phyloP scores from a whole-genome alignment of 2,113 vertebrate species.

The Vimba vimba region DNA sequence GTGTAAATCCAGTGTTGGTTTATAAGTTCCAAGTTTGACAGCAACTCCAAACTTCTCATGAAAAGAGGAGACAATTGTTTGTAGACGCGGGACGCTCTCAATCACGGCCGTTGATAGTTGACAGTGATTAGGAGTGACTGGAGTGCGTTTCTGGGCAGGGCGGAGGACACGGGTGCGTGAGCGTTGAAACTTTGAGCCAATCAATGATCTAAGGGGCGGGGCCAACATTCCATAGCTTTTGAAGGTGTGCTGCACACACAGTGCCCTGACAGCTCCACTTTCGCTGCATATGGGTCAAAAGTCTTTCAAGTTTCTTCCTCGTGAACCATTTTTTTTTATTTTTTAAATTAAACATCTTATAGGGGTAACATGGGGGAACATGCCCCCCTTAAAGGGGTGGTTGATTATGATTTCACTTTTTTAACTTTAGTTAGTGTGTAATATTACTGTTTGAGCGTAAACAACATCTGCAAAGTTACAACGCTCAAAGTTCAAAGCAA shows the following conservation, averaged over 20 bases:
- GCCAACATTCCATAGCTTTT: slow-evolving; percentile 43
- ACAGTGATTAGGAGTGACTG: slow-evolving; percentile 55
- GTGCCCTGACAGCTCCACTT: not conserved
- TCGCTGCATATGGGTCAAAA: not conserved
- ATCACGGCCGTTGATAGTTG: slow-evolving; percentile 41
- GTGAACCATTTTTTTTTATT: not conserved
- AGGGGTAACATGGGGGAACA: too few relatives aligned
- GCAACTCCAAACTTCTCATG: not conserved
- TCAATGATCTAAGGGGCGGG: slow-evolving; percentile 66
- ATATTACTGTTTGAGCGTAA: too few relatives aligned
- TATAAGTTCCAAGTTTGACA: slow-evolving; percentile 2
- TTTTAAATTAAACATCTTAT: too few relatives aligned
- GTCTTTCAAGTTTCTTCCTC: not conserved
- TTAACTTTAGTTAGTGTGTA: too few relatives aligned
- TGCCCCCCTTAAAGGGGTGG: too few relatives aligned
- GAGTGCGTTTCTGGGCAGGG: slow-evolving; percentile 10
- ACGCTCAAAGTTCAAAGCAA: too few relatives aligned
- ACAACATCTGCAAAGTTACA: too few relatives aligned
- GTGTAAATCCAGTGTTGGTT: slow-evolving; percentile 11
- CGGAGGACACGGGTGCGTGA: slow-evolving; percentile 58
- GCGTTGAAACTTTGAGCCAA: slow-evolving; percentile 75
- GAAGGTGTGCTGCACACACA: slow-evolving; percentile 29
- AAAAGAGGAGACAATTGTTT: not conserved
- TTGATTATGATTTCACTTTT: too few relatives aligned
- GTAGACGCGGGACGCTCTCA: not conserved